Base-by-base conservation (phyloP, 2,797 vertebrate species). In the Halcyon chelicuti region DNA sequence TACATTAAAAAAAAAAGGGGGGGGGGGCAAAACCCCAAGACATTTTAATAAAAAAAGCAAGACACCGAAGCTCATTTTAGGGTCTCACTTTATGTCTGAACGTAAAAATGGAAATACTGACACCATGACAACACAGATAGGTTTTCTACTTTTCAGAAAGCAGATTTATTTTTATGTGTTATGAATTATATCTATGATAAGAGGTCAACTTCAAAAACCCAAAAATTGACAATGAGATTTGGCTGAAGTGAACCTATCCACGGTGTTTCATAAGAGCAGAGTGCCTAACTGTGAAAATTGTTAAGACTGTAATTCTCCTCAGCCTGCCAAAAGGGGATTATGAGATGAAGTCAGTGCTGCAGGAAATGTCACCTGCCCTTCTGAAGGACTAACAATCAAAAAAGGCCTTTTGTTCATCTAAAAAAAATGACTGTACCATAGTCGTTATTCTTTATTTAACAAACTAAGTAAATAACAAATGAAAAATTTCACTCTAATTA, bases 81-180 rank as follows among this genome's bases (percentile, higher is more conserved):
- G 73, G 90, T 82, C 67, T 72, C 80, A 87, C 65, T 31, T 80
- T 96, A 81, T 86, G 35, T 90, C 26, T 70, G 49, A 96, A 79
- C 54, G 68, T 84, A 92, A 96, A 96, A 97, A 86, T 62, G 61
- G 78, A 96, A 94, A 94, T 91, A 93, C 16, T 73, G 82, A 91
- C 90, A 82, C 61, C 72, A 83, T 96, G 94, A 98, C 73, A 96
- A 90, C 92, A 97, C 14, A 91, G 73, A 28, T 58, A 89, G 82
- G 71, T 92, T 94, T 97, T 97, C 70, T 94, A 82, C 63, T 96
- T 97, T 98, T 73, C 71, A 93, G 94, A 95, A 55, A 91, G 46
- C 67, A 93, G 77, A 65, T 91, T 97, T 94, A 94, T 91, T 97
- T 97, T 98, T 95, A 97, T 97, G 93, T 94, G 26, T 9, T 90